Percentiles rank a stretch among this genome's conserved stretches.
These are phyloP conservation scores for Hoplodrina ambigua DNA, from an alignment of 2,888 invertebrate species.

Conservation along the genomic window DNA sequence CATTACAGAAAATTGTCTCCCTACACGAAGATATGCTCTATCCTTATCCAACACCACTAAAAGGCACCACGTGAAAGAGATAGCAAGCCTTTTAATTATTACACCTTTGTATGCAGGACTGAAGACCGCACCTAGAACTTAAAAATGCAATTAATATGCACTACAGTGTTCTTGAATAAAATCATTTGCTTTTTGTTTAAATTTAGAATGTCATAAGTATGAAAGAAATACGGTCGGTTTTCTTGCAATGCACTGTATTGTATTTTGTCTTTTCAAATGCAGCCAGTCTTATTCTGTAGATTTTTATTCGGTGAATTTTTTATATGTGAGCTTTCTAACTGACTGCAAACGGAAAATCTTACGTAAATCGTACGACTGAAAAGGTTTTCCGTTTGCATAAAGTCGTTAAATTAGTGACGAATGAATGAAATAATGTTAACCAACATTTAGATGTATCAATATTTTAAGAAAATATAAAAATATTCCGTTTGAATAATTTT, in stretches of 20 bases:
- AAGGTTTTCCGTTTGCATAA: no score
- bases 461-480: no score
- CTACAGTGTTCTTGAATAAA: slow-evolving; percentile 25
- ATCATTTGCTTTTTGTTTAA: slow-evolving; percentile 42
- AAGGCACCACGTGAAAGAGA: slow-evolving; percentile 30
- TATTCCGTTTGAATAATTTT: no score
- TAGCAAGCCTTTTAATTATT: slow-evolving; percentile 36
- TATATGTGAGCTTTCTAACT: no score
- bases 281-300: slow-evolving; percentile 1
- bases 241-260: slow-evolving; percentile 17
- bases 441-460: no score
- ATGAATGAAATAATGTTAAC: no score
- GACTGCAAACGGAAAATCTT: no score
- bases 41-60: slow-evolving; percentile 17
- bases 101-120: slow-evolving; percentile 52
- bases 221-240: slow-evolving; percentile 19
- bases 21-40: slow-evolving; percentile 23
- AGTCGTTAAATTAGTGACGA: no score
- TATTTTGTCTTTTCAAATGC: slow-evolving; percentile 39
- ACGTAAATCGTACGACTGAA: no score
- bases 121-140: slow-evolving; percentile 33
- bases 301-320: no score
- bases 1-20: slow-evolving; percentile 49
- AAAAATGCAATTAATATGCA: slow-evolving; percentile 59
- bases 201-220: slow-evolving; percentile 38